Evolutionary conservation across 2,888 invertebrate species (phyloP).

Genomic region (Papilio gigon): DNA sequence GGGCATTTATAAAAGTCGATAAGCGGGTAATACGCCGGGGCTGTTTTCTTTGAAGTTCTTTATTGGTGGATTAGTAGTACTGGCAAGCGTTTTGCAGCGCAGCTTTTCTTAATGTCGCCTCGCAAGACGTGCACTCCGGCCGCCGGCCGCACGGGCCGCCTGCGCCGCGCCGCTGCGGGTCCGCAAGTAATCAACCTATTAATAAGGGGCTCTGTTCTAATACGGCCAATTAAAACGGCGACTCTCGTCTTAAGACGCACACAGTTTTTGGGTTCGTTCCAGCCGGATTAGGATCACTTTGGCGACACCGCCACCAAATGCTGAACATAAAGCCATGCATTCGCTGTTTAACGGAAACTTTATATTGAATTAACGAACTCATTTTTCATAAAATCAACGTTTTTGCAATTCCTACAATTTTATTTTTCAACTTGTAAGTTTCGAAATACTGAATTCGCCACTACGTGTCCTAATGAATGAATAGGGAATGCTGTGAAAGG

Average conservation of each 20-base stretch:
- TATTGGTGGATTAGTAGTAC: slow-evolving; percentile 38
- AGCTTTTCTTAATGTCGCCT: slow-evolving; percentile 62
- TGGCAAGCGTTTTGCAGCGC: slow-evolving; percentile 38
- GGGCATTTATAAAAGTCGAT: slow-evolving; percentile 43
- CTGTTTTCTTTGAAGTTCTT: slow-evolving; percentile 41
- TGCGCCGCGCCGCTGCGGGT: slow-evolving; percentile 50
- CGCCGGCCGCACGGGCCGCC: slow-evolving; percentile 49
- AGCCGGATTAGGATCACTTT: slow-evolving; percentile 72
- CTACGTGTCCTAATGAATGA: no score
- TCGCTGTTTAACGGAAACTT: slow-evolving; percentile 13
- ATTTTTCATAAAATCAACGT: no score
- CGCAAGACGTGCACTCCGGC: slow-evolving; percentile 52
- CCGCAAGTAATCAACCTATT: slow-evolving; percentile 81
- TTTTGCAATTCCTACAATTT: no score
- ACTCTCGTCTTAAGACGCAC: slow-evolving; percentile 76
- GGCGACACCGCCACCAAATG: slow-evolving; percentile 57
- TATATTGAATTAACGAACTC: no score
- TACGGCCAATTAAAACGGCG: slow-evolving; percentile 80
- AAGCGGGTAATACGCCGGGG: slow-evolving; percentile 29
- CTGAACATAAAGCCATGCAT: slow-evolving; percentile 44
- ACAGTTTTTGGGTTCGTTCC: slow-evolving; percentile 81
- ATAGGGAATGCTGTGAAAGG: no score
- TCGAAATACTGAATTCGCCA: no score
- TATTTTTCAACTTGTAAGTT: no score
- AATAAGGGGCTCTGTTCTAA: slow-evolving; percentile 79